Evolutionary conservation across 2,113 vertebrate species (phyloP), one percentile per base, ranked within the genome.

Genomic region (Dasyurus viverrinus): DNA sequence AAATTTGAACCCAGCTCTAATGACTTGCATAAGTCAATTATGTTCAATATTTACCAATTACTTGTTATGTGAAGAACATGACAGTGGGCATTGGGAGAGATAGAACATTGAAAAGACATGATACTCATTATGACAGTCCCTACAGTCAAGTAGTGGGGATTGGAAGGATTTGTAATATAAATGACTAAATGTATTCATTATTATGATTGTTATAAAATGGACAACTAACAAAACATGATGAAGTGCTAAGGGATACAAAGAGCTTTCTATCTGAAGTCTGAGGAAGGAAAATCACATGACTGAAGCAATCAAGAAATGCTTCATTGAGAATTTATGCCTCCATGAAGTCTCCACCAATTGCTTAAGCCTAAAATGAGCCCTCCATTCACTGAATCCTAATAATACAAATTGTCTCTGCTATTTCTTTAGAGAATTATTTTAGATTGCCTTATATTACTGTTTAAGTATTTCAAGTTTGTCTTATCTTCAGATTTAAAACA

Each of bases 401-500:
- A 84, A 84, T 84, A 84, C 24, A 92, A 2, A 22, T 93, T 90
- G 90, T 36, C 50, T 68, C 50, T 92, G 48, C 90, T 84, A 54
- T 30, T 90, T 52, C 22, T 25, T 9, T 22, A 52, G 57, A 50
- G 57, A 89, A 53, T 46, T 24, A 42, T 10, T 76, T 76, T 27
- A 46, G 50, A 53, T 9, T 54, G 26, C 14, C 94, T 46, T 48
- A 2, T 42, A 55, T 53, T 68, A 22, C 47, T 93, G 91, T 50
- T 90, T 36, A 95, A 54, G 91, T 84, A 89, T 93, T 93, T 95
- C 89, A 93, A 91, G 14, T 30, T 76, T 42, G 84, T 26, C 52
- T 94, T 8, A 0, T 47, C 46, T 93, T 92, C 36, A 54, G 54
- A 94, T 92, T 14, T 57, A 89, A 4, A 60, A 0, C 48, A 0